phyloP scores from a whole-genome alignment of 2,113 vertebrate genomes.

The Terrapene triunguis region DNA sequence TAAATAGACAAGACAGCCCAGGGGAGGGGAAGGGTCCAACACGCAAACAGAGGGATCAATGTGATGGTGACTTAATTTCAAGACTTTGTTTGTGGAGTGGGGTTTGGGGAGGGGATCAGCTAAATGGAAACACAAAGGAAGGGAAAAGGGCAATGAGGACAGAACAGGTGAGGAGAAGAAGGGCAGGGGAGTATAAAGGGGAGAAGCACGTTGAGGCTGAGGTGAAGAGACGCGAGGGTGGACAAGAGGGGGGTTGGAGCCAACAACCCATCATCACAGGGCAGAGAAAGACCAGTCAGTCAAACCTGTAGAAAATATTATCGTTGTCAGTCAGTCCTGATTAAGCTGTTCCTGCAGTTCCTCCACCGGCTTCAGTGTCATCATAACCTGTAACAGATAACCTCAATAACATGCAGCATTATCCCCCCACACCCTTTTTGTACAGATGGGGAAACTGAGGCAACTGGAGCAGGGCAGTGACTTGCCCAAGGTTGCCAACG shows the following conservation, averaged over 20 bases:
- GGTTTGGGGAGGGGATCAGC: not conserved
- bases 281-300: not conserved
- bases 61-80: not conserved
- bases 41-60: not conserved
- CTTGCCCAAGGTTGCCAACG: not conserved
- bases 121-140: not conserved
- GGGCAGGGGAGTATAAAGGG: no score
- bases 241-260: not conserved
- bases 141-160: not conserved
- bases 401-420: not conserved
- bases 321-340: rapidly evolving
- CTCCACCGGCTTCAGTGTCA: not conserved
- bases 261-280: not conserved
- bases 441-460: not conserved
- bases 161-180: not conserved
- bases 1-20: not conserved
- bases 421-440: not conserved
- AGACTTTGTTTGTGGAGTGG: not conserved
- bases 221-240: not conserved
- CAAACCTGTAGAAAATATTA: not conserved
- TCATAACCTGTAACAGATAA: not conserved
- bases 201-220: not conserved
- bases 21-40: not conserved
- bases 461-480: not conserved
- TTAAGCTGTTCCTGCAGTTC: not conserved